Evolutionary conservation across 2,113 vertebrate genomes (phyloP).

Genomic region (Hippocampus comes): DNA sequence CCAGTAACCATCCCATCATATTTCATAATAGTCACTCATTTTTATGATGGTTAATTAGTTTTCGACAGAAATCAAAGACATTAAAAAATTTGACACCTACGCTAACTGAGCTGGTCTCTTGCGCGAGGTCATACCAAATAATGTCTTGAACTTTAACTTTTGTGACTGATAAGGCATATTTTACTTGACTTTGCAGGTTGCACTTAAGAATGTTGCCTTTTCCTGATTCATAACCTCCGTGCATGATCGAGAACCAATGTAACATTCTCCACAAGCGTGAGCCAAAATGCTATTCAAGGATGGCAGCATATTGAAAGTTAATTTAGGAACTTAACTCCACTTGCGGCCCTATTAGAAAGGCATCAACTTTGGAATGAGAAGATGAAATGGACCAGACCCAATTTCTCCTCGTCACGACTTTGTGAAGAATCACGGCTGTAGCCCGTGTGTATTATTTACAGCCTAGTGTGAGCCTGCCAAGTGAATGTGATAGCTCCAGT

Average conservation of each 20-base stretch:
- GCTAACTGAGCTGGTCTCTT: too few relatives aligned
- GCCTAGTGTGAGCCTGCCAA: conserved; percentile 33
- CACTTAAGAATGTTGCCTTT: neutral
- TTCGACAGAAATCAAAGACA: too few relatives aligned
- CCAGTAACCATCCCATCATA: too few relatives aligned
- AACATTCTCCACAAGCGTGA: neutral
- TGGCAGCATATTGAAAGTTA: neutral
- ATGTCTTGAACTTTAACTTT: too few relatives aligned
- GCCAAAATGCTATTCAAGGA: neutral
- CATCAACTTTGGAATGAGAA: neutral
- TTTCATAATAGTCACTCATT: too few relatives aligned
- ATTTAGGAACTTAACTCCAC: neutral
- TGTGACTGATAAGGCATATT: neutral
- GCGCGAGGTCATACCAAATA: too few relatives aligned
- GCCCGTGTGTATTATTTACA: conserved; percentile 27
- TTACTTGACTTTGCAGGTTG: neutral
- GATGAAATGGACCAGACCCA: neutral
- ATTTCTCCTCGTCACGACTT: conserved; percentile 3
- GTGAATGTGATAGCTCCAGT: conserved; percentile 48
- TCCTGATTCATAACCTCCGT: neutral
- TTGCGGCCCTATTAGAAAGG: conserved; percentile 5
- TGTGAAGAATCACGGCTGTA: conserved; percentile 10
- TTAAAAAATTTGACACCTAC: too few relatives aligned
- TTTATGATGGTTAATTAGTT: too few relatives aligned
- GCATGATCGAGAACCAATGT: neutral